Evolutionary conservation across 2,113 vertebrate genomes (phyloP), one percentile per base, ranked within the genome.

Genomic region (Salvelinus sp.): DNA sequence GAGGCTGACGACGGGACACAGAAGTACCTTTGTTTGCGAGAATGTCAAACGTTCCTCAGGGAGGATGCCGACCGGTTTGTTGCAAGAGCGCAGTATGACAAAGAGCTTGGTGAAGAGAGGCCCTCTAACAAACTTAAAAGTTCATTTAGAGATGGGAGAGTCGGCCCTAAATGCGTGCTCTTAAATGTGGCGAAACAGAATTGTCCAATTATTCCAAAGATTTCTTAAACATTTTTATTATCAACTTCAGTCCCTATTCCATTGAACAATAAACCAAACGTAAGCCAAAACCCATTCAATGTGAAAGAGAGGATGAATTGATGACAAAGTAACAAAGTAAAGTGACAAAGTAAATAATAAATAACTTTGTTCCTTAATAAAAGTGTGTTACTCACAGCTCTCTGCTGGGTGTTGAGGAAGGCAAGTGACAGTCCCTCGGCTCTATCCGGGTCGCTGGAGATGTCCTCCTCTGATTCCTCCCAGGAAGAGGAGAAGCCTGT

Each of bases 401-500:
- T 97, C 90, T 96, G 95, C 83, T 96, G 89, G 2, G 97, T 96
- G 77, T 94, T 96, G 65, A 99, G 93, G 78, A 95, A 92, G 6
- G 93, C 93, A 0, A 96, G 91, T 25, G 93, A 93, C 72, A 95
- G 95, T 74, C 95, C 94, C 76, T 95, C 88, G 3, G 93, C 93
- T 60, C 94, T 95, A 83, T 99, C 98, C 0, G 97, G 94, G 70
- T 99, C 98, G 0, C 97, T 99, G 89, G 97, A 98, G 70, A 97
- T 94, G 80, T 99, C 98, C 70, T 99, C 98, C 83, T 99, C 97
- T 0, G 98, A 99, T 83, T 99, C 98, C 33, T 99, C 98, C 91
- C 95, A 98, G 70, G 98, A 99, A 0, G 97, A 99, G 60, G 97
- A 99, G 89, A 99, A 99, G 33, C 98, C 98, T 0, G 97, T 96